Conservation (phyloP, 2,113 vertebrate species). For the Antigone vipio region DNA sequence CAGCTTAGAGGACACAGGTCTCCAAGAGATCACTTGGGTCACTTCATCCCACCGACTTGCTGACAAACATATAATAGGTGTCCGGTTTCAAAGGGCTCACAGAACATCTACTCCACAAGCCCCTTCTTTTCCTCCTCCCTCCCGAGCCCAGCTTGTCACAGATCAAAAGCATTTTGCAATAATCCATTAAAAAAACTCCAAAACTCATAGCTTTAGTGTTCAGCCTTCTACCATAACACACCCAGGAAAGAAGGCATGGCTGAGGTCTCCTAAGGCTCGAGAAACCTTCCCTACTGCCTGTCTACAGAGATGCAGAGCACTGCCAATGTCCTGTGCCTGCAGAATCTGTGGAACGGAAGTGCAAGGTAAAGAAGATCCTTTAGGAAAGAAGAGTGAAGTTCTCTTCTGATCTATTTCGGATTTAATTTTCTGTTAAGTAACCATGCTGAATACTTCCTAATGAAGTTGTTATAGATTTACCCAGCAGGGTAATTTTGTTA, state of each 20-base stretch:
- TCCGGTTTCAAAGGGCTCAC: slow-evolving; percentile 55
- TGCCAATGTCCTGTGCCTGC: neutral
- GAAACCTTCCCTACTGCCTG: neutral
- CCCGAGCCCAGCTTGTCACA: neutral
- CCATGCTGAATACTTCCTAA: neutral
- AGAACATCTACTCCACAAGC: neutral
- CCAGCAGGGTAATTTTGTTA: neutral
- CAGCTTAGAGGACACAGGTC: neutral
- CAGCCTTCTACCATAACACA: neutral
- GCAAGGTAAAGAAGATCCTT: neutral
- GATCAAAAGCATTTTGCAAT: slow-evolving; percentile 28
- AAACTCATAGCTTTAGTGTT: rapidly evolving
- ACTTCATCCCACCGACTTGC: neutral
- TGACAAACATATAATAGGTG: slow-evolving; percentile 50
- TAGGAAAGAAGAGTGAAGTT: neutral
- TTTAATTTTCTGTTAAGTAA: neutral
- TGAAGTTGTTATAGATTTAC: neutral
- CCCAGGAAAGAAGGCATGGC: rapidly evolving
- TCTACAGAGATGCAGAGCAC: neutral
- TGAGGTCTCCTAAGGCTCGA: neutral
- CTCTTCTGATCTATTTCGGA: neutral
- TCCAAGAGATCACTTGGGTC: neutral
- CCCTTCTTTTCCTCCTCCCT: neutral
- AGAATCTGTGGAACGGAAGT: neutral
- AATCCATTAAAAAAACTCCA: neutral